phyloP scores from a whole-genome alignment of 2,888 invertebrate species.

The Drosophila barbarae region DNA sequence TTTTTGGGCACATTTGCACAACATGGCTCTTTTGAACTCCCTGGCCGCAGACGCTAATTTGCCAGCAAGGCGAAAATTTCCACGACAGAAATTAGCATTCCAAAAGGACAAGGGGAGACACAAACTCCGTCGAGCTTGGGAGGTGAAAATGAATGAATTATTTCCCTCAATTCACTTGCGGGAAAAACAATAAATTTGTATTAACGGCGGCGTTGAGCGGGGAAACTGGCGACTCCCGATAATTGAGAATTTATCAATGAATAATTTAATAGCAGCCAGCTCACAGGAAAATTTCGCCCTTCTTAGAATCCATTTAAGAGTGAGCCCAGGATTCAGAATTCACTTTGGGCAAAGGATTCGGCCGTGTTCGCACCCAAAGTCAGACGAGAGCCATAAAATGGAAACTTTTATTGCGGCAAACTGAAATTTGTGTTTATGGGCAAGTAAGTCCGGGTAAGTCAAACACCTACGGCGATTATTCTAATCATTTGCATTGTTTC shows the following conservation, averaged over 20 bases:
- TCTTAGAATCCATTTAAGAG: neutral
- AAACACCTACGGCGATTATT: constrained; percentile 69
- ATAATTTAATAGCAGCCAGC: constrained; percentile 31
- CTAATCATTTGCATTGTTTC: constrained; percentile 65
- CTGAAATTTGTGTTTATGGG: constrained; percentile 39
- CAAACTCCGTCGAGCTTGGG: neutral
- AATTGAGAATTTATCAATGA: constrained; percentile 47
- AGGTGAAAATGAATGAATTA: constrained; percentile 34
- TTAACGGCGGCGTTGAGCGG: constrained; percentile 21
- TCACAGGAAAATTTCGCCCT: neutral
- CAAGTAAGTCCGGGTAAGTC: constrained; percentile 47
- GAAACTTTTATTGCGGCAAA: constrained; percentile 48
- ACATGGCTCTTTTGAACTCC: constrained; percentile 15
- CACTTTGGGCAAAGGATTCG: constrained; percentile 23
- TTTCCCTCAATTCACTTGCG: constrained; percentile 21
- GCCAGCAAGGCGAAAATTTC: constrained; percentile 46
- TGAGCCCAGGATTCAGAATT: constrained; percentile 20
- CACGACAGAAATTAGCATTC: constrained; percentile 43
- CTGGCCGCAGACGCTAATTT: constrained; percentile 23
- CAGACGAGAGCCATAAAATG: constrained; percentile 43
- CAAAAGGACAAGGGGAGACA: constrained; percentile 14
- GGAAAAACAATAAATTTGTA: constrained; percentile 31
- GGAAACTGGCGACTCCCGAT: constrained; percentile 14
- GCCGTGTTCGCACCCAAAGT: neutral
- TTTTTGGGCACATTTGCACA: constrained; percentile 44